Percentiles rank a stretch among this genome's conserved stretches.
phyloP scores from a whole-genome alignment of 30 jellyfish, hydroid and myxozoan species.

The Nemopilema nomurai region DNA sequence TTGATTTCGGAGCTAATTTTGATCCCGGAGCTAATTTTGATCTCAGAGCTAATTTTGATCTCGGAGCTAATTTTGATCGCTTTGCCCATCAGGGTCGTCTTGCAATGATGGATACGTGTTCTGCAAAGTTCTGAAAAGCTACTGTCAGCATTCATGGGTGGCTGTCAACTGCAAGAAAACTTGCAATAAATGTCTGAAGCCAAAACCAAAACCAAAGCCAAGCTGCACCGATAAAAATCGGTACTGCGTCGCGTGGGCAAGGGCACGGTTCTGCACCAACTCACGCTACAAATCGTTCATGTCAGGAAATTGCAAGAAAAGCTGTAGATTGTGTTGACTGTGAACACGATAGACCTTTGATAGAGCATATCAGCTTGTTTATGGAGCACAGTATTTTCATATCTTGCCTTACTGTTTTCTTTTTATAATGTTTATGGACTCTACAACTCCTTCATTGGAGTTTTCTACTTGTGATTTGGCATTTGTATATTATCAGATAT shows the following conservation, averaged over 20 bases:
- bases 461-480: too few species aligned
- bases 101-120: slow-evolving; percentile 22
- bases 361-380: too few species aligned
- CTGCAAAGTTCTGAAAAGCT: slow-evolving; percentile 20
- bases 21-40: background rate
- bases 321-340: slow-evolving; percentile 29
- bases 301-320: slow-evolving; percentile 43
- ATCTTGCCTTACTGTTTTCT: too few species aligned
- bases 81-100: background rate
- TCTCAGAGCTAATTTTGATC: background rate
- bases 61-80: background rate
- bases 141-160: slow-evolving; percentile 47
- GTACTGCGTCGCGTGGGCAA: slow-evolving; percentile 36
- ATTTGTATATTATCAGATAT: too few species aligned
- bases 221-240: slow-evolving; percentile 22
- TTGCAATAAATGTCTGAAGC: slow-evolving; percentile 34
- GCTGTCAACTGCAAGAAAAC: slow-evolving; percentile 15
- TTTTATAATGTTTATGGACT: too few species aligned
- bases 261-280: slow-evolving; percentile 29
- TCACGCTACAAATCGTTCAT: slow-evolving; percentile 39
- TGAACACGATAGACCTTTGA: background rate
- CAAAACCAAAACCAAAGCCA: slow-evolving; percentile 58
- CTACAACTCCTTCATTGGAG: too few species aligned
- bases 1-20: too few species aligned
- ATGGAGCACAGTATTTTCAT: too few species aligned